phyloP scores from a whole-genome alignment of 1,140 invertebrate genomes.

The Notospermus geniculatus region DNA sequence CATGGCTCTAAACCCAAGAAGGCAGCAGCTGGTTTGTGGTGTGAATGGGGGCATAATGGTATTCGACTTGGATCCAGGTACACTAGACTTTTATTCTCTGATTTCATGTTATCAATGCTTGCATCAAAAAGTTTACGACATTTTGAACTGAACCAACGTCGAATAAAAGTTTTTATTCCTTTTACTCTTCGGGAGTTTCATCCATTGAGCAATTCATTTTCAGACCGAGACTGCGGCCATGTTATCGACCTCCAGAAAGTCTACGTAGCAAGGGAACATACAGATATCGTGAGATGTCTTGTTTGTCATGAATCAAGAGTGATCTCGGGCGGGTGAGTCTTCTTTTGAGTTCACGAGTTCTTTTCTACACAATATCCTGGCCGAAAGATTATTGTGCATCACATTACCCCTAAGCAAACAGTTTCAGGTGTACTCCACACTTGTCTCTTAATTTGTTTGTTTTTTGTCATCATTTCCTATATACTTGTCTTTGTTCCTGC shows the following conservation, averaged over 20 bases:
- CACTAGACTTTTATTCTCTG: conserved; percentile 10
- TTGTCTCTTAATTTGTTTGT: no score
- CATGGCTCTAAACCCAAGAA: conserved; percentile 48
- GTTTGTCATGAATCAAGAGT: conserved; percentile 50
- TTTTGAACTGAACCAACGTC: no score
- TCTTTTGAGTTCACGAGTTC: no score
- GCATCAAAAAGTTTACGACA: no score
- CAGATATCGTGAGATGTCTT: conserved; percentile 51
- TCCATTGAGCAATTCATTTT: no score
- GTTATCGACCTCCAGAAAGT: conserved; percentile 36
- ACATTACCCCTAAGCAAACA: no score
- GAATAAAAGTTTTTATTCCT: no score
- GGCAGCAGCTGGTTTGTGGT: conserved; percentile 50
- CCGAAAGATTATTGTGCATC: no score
- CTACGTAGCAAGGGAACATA: conserved; percentile 47
- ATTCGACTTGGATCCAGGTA: conserved; percentile 51
- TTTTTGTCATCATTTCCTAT: no score
- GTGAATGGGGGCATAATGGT: conserved; percentile 46
- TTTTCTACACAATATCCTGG: no score
- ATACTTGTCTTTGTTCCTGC: not conserved
- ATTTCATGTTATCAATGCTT: not conserved
- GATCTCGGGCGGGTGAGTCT: conserved; percentile 50
- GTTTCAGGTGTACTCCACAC: no score
- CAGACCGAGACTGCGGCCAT: conserved; percentile 49
- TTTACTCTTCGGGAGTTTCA: no score